Percentiles rank a stretch among this genome's conserved stretches.
Evolutionary conservation across 2,797 vertebrate genomes (phyloP).

Genomic region (Taenioides sp.): DNA sequence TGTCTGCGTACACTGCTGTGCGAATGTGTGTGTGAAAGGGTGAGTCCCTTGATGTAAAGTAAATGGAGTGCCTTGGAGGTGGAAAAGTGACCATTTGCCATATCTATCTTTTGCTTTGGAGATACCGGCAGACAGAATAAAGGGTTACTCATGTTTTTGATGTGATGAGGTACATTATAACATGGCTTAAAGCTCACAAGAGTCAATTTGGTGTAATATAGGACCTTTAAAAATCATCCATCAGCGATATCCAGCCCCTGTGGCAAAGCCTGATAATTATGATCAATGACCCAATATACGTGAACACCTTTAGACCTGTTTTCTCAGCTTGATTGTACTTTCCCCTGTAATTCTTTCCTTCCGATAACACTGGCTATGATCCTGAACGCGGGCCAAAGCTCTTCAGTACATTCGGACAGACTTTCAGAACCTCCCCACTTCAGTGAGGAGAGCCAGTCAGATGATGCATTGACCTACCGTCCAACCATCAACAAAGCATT

Average conservation of each 20-base stretch:
- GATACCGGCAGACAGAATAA: no score
- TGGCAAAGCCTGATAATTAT: background rate
- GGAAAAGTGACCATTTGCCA: no score
- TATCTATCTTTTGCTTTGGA: no score
- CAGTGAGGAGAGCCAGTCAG: background rate
- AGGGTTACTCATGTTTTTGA: no score
- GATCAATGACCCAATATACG: background rate
- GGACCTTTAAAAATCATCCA: background rate
- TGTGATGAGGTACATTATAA: no score
- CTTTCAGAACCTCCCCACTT: background rate
- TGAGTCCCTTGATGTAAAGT: no score
- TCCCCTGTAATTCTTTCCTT: no score
- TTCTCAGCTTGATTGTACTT: background rate
- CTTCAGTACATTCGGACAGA: background rate
- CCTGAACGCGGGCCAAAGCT: background rate
- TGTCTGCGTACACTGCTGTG: no score
- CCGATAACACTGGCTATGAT: background rate
- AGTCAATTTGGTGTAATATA: no score
- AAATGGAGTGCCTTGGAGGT: no score
- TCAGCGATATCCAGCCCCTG: background rate
- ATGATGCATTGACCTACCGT: background rate
- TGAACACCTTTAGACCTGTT: background rate
- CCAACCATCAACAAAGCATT: conserved; percentile 3
- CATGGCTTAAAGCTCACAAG: no score
- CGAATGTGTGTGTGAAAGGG: no score